These are phyloP conservation scores for Hypercompe scribonia DNA, from an alignment of 2,888 invertebrate species.

Conservation along the genomic window DNA sequence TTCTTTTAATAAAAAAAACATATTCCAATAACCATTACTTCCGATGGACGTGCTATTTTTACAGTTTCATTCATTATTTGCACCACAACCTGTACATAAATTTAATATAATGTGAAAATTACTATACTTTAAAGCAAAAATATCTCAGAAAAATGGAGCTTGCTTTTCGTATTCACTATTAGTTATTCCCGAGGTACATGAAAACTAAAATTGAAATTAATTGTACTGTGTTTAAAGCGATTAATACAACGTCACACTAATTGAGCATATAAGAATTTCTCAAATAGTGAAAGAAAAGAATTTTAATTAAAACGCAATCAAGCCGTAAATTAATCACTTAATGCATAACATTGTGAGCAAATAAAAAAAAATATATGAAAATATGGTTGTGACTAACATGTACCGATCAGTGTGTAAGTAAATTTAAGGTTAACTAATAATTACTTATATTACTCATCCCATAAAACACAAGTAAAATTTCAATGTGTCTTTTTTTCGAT, in stretches of 20 bases:
- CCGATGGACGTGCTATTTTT: no score
- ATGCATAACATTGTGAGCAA: not conserved
- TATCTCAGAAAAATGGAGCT: not conserved
- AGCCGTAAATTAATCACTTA: not conserved
- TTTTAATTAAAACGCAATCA: constrained; percentile 13
- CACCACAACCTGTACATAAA: not conserved
- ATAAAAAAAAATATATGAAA: not conserved
- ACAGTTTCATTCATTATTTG: no score
- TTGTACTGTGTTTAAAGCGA: not conserved
- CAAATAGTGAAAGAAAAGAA: not conserved
- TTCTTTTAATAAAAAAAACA: no score
- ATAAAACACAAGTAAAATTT: no score
- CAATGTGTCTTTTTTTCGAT: no score
- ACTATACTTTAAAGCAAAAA: not conserved
- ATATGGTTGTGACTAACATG: not conserved
- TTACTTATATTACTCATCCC: not conserved
- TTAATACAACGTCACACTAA: not conserved
- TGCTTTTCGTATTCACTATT: not conserved
- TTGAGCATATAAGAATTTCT: not conserved
- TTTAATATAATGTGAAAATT: not conserved
- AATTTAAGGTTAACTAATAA: not conserved
- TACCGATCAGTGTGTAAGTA: constrained; percentile 1
- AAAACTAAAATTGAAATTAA: not conserved
- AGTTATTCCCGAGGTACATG: not conserved
- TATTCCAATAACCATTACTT: no score